These are phyloP conservation scores for Lethenteron camtschaticum DNA, from an alignment of 2,113 vertebrate genomes.

Conservation along the genomic window DNA sequence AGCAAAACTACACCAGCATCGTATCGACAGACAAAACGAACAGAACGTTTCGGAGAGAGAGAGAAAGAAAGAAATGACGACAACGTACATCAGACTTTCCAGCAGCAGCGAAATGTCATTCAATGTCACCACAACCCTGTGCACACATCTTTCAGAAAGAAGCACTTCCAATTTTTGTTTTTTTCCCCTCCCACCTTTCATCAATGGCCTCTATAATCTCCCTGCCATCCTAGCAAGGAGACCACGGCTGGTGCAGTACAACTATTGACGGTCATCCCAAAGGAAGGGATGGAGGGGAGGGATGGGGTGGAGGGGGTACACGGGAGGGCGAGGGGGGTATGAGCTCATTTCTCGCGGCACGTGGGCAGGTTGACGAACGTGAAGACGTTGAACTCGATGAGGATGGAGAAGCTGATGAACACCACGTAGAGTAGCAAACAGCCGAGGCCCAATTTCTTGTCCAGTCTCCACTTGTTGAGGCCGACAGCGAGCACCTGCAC, in stretches of 20 bases:
- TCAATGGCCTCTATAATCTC: too few relatives aligned
- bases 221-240: too few relatives aligned
- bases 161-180: too few relatives aligned
- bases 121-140: too few relatives aligned
- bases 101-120: too few relatives aligned
- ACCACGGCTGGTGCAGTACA: too few relatives aligned
- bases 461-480: slow-evolving; percentile 36
- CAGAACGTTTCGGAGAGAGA: not conserved
- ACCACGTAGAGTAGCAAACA: slow-evolving; percentile 30
- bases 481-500: slow-evolving; percentile 28
- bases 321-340: not conserved
- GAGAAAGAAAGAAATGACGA: not conserved
- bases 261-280: too few relatives aligned
- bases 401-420: slow-evolving; percentile 35
- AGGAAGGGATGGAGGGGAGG: not conserved
- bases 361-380: slow-evolving; percentile 7
- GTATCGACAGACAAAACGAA: not conserved
- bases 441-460: slow-evolving; percentile 28
- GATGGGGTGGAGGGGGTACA: not conserved
- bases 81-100: not conserved
- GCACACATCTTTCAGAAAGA: too few relatives aligned
- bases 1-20: too few relatives aligned
- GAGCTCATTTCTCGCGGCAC: slow-evolving; percentile 13
- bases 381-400: slow-evolving; percentile 22
- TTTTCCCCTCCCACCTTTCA: too few relatives aligned